A percentile compares a stretch with the other conserved stretches of the same genome.
Evolutionary conservation across 2,113 vertebrate genomes (phyloP).

Genomic region (Turnix velox): DNA sequence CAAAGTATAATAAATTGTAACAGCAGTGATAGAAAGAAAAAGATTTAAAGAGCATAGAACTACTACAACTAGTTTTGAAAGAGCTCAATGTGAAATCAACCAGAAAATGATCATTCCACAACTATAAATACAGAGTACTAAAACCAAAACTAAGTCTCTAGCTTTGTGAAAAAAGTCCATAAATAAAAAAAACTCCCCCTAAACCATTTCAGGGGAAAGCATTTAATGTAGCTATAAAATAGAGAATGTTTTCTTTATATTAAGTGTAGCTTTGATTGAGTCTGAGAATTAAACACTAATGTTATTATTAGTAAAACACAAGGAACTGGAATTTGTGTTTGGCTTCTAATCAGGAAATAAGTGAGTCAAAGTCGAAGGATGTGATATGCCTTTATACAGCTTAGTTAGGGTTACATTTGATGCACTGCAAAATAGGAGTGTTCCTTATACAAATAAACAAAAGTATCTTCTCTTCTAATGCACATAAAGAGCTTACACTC

Average conservation of each 20-base stretch:
- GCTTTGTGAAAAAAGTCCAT: conserved; percentile 55
- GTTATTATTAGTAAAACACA: conserved; percentile 69
- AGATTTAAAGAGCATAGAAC: conserved; percentile 70
- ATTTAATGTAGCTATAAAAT: conserved; percentile 75
- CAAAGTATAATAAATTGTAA: conserved; percentile 63
- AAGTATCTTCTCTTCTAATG: neutral
- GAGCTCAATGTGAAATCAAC: conserved; percentile 73
- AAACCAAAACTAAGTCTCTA: conserved; percentile 66
- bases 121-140: conserved; percentile 71
- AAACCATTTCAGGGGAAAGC: conserved; percentile 71
- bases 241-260: conserved; percentile 69
- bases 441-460: conserved; percentile 20
- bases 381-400: conserved; percentile 53
- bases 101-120: conserved; percentile 74
- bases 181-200: conserved; percentile 56
- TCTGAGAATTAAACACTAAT: conserved; percentile 69
- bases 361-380: conserved; percentile 48
- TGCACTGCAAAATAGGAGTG: conserved; percentile 34
- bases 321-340: conserved; percentile 59
- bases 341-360: conserved; percentile 49
- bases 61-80: conserved; percentile 71
- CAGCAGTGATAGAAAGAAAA: conserved; percentile 50
- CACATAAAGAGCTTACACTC: neutral
- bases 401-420: conserved; percentile 47
- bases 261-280: conserved; percentile 72